Conservation (phyloP, 2,113 vertebrate genomes). For the Sinocyclocheilus anshuiensis region DNA sequence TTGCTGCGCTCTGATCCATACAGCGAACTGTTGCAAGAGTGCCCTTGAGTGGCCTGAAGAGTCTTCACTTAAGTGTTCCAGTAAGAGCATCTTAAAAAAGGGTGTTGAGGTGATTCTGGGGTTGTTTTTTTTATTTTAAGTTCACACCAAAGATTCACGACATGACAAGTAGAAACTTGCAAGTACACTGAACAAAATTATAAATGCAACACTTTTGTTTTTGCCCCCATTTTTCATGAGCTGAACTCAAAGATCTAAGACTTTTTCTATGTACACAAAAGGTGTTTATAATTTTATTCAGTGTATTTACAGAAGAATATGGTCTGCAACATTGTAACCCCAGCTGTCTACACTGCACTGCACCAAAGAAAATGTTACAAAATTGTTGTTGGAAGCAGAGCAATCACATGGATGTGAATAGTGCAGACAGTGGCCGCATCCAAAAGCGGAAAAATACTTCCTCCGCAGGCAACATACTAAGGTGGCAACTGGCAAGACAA, state of each 20-base stretch:
- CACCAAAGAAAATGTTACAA: not conserved
- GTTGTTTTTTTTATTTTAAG: not conserved
- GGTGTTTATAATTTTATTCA: no score
- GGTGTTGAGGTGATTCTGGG: not conserved
- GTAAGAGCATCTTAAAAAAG: conserved; percentile 39
- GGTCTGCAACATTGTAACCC: not conserved
- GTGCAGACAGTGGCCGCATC: not conserved
- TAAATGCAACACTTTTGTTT: no score
- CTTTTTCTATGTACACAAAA: no score
- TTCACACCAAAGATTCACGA: not conserved
- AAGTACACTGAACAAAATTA: not conserved
- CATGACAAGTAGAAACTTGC: not conserved
- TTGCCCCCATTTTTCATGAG: no score
- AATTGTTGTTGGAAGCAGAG: not conserved
- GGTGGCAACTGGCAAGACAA: no score
- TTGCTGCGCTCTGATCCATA: not conserved
- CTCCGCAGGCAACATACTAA: no score
- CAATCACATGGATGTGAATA: not conserved
- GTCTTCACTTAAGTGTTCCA: not conserved
- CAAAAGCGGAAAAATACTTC: no score
- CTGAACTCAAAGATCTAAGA: no score
- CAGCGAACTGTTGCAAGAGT: not conserved
- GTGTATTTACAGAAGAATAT: no score
- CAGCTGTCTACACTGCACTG: not conserved
- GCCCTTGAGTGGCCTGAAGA: not conserved